Conservation (phyloP, 2,113 vertebrate species). For the Toxostoma redivivum region DNA sequence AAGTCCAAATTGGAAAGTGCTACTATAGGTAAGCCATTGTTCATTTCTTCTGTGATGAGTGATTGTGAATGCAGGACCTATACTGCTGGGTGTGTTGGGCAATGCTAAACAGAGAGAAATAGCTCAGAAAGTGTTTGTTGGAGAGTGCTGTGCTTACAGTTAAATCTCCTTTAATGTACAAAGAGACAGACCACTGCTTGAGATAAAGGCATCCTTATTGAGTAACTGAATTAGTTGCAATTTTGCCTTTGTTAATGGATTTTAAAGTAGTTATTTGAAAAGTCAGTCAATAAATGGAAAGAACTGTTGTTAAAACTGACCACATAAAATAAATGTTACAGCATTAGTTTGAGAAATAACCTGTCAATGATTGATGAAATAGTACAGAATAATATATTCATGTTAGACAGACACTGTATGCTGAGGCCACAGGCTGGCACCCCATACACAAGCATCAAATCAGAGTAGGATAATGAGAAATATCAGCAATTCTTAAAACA, state of each 20-base stretch:
- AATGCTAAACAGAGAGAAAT: not conserved
- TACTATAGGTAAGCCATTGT: conserved; percentile 86
- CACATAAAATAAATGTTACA: not conserved
- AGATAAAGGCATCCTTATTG: not conserved
- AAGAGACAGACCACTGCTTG: not conserved
- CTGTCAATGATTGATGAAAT: not conserved
- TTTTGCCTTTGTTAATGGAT: not conserved
- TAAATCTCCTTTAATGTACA: not conserved
- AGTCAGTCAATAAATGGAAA: not conserved
- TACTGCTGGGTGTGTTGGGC: not conserved
- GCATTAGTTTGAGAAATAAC: not conserved
- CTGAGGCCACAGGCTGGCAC: not conserved
- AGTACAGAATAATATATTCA: not conserved
- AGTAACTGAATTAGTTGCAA: not conserved
- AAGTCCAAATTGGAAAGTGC: conserved; percentile 97
- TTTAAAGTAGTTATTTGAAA: not conserved
- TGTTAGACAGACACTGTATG: not conserved
- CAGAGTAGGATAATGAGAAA: not conserved
- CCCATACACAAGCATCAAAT: not conserved
- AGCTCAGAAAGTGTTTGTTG: not conserved
- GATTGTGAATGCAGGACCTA: not conserved
- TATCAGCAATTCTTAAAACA: not conserved
- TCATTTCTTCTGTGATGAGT: not conserved
- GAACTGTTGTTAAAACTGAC: not conserved
- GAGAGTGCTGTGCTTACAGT: not conserved